Evolutionary conservation across 2,113 vertebrate species (phyloP).

Genomic region (Oreochromis tanganicae): DNA sequence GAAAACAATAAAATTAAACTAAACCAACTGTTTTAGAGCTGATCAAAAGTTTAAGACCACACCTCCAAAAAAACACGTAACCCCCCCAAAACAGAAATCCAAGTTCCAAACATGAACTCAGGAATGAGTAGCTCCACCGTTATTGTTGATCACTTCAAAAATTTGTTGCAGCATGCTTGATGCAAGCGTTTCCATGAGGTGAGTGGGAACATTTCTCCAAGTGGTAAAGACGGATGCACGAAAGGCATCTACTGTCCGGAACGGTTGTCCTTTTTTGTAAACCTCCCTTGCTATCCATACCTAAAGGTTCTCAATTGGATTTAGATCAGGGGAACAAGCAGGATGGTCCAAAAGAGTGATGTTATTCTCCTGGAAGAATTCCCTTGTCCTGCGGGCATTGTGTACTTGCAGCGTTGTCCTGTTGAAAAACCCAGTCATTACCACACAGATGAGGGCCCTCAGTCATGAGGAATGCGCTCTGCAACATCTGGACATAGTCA

Average conservation of each 20-base stretch:
- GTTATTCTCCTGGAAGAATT: neutral
- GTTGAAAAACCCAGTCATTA: neutral
- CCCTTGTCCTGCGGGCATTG: neutral
- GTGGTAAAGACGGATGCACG: accelerated
- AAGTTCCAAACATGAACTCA: neutral
- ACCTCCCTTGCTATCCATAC: neutral
- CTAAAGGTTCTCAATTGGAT: neutral
- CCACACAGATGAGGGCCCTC: neutral
- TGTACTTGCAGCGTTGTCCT: neutral
- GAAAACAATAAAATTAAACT: neutral
- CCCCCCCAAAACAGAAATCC: neutral
- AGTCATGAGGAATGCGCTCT: neutral
- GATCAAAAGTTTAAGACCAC: neutral
- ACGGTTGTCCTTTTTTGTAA: neutral
- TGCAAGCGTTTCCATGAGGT: neutral
- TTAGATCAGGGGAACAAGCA: neutral
- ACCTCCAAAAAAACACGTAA: neutral
- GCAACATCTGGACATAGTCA: neutral
- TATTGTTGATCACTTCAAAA: neutral
- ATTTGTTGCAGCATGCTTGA: neutral
- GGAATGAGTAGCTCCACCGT: neutral
- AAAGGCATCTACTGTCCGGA: neutral
- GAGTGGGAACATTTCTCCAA: neutral
- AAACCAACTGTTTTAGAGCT: neutral
- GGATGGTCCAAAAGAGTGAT: neutral